These are phyloP conservation scores for Bemisia tabaci DNA, from an alignment of 1,140 invertebrate species.

Conservation along the genomic window DNA sequence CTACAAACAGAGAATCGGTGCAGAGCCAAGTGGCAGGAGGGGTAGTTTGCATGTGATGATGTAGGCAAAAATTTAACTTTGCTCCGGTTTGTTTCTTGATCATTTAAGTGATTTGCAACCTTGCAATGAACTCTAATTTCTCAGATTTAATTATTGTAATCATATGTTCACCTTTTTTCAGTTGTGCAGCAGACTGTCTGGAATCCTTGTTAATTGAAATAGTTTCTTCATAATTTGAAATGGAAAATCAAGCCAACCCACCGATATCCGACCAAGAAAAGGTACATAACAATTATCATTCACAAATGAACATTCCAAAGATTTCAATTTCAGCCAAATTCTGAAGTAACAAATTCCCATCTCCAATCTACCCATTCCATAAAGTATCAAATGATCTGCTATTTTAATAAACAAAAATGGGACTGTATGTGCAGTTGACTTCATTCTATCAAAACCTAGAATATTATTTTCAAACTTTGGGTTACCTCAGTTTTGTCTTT, in stretches of 20 bases:
- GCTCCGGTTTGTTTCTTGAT: no score
- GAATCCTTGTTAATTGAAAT: not conserved
- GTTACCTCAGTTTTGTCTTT: no score
- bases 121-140: no score
- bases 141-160: not conserved
- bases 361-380: not conserved
- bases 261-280: slow-evolving; percentile 76
- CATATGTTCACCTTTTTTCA: not conserved
- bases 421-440: not conserved
- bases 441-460: not conserved
- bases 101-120: no score
- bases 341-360: no score
- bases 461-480: not conserved
- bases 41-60: not conserved
- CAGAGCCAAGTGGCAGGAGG: no score
- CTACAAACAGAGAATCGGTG: no score
- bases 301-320: not conserved
- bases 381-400: not conserved
- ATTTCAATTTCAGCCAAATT: no score
- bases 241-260: slow-evolving; percentile 50
- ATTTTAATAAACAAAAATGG: not conserved
- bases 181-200: not conserved
- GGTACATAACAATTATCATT: slow-evolving; percentile 22
- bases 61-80: not conserved
- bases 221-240: slow-evolving; percentile 25